Percentiles rank a stretch among this genome's conserved stretches.
phyloP scores from a whole-genome alignment of 1,140 invertebrate species.

The Habropoda laboriosa region DNA sequence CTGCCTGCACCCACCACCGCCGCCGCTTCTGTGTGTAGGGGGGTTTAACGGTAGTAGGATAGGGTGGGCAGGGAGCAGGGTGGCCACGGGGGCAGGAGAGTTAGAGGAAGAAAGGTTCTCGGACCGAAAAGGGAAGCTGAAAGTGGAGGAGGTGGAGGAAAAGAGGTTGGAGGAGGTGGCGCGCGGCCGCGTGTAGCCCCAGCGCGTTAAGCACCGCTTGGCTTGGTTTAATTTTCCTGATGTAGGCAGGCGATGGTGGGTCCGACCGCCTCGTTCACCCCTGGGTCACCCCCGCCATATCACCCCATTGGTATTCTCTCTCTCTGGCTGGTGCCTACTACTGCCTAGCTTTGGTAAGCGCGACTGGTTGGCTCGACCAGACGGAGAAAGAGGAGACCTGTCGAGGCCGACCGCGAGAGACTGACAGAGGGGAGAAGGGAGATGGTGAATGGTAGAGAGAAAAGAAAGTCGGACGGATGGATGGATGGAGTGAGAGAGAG shows the following conservation, averaged over 20 bases:
- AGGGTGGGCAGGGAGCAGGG: constrained; percentile 55
- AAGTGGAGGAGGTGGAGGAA: constrained; percentile 55
- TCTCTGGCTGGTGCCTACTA: constrained; percentile 12
- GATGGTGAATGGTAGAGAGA: constrained; percentile 6
- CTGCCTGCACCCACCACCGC: constrained; percentile 39
- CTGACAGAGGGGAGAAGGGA: constrained; percentile 38
- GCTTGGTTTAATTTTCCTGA: constrained; percentile 82
- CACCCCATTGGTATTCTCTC: constrained; percentile 68
- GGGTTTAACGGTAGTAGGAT: no score
- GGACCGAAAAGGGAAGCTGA: constrained; percentile 66
- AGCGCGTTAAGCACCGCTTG: constrained; percentile 81
- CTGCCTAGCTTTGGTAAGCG: constrained; percentile 54
- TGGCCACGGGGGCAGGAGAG: constrained; percentile 47
- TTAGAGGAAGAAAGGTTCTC: constrained; percentile 56
- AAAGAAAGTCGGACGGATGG: background rate
- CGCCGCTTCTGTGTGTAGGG: no score
- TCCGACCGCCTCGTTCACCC: constrained; percentile 73
- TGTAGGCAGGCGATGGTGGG: constrained; percentile 80
- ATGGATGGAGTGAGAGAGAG: constrained; percentile 5
- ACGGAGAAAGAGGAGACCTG: constrained; percentile 49
- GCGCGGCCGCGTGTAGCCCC: constrained; percentile 77
- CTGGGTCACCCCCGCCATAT: constrained; percentile 73
- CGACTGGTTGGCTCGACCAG: constrained; percentile 53
- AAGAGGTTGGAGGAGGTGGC: constrained; percentile 72
- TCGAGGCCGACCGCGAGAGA: constrained; percentile 9